phyloP scores from a whole-genome alignment of 2,113 vertebrate genomes.

The Lagopus leucura region DNA sequence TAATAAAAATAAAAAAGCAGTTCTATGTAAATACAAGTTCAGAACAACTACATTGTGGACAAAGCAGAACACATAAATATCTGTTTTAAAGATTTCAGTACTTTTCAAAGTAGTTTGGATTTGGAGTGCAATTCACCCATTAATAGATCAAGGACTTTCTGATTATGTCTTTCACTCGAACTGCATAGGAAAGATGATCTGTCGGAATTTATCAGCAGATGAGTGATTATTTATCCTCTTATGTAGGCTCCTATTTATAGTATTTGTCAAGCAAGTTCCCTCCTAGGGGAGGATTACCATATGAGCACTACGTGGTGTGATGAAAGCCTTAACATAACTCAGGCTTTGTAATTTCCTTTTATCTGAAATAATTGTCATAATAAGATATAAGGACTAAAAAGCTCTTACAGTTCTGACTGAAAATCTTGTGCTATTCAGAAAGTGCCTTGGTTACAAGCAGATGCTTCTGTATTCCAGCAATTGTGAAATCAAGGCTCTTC shows the following conservation, averaged over 20 bases:
- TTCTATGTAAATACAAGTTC: not conserved
- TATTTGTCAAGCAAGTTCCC: slow-evolving; percentile 26
- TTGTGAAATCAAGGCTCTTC: slow-evolving; percentile 29
- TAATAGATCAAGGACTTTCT: slow-evolving; percentile 36
- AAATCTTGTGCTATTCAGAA: not conserved
- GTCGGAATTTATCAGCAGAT: slow-evolving; percentile 34
- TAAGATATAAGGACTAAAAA: slow-evolving; percentile 11
- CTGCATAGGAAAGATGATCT: not conserved
- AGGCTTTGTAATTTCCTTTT: slow-evolving; percentile 10
- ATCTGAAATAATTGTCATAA: slow-evolving; percentile 26
- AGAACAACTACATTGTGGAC: not conserved
- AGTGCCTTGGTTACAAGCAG: slow-evolving; percentile 4
- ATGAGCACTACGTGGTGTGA: not conserved
- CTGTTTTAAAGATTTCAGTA: not conserved
- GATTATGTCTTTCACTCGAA: slow-evolving; percentile 23
- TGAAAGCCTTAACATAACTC: slow-evolving; percentile 4
- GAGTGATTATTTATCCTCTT: slow-evolving; percentile 37
- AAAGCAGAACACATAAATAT: not conserved
- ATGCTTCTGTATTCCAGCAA: slow-evolving; percentile 5
- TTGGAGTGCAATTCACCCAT: slow-evolving; percentile 7
- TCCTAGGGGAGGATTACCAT: not conserved
- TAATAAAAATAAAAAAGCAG: not conserved
- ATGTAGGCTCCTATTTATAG: not conserved
- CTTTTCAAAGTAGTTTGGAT: slow-evolving; percentile 13
- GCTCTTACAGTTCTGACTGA: not conserved